A percentile compares a stretch with the other conserved stretches of the same genome.
phyloP scores from a whole-genome alignment of 2,888 invertebrate species.

The Allygus modestus region DNA sequence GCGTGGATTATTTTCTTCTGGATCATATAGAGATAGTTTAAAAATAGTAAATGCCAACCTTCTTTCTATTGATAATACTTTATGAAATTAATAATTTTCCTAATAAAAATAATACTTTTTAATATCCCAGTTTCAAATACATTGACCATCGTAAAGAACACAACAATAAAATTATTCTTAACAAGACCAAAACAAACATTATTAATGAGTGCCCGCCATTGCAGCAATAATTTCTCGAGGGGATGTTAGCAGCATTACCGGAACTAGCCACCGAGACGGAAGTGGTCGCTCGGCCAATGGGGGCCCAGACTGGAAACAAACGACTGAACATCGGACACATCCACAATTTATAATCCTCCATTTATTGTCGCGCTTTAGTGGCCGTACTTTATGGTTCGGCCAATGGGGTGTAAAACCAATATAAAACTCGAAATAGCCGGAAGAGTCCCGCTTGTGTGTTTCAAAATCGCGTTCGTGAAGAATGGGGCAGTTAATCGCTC shows the following conservation, averaged over 20 bases:
- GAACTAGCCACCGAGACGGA: slow-evolving; percentile 49
- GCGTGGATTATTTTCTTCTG: too few relatives aligned
- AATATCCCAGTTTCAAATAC: too few relatives aligned
- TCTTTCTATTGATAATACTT: too few relatives aligned
- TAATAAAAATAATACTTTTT: too few relatives aligned
- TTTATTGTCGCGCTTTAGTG: slow-evolving; percentile 41
- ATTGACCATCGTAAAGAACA: background rate
- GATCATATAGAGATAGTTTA: too few relatives aligned
- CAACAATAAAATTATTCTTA: background rate
- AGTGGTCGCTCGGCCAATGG: slow-evolving; percentile 45
- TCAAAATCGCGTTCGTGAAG: slow-evolving; percentile 42
- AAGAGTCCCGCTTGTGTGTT: slow-evolving; percentile 30
- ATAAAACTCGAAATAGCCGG: slow-evolving; percentile 49
- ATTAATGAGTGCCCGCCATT: slow-evolving; percentile 25
- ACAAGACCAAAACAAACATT: background rate
- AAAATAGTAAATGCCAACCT: too few relatives aligned
- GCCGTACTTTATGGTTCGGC: background rate
- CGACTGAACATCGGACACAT: slow-evolving; percentile 1
- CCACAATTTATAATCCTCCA: slow-evolving; percentile 36
- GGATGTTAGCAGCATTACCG: slow-evolving; percentile 41
- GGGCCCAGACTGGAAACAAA: background rate
- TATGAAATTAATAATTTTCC: too few relatives aligned
- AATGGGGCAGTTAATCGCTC: slow-evolving; percentile 32
- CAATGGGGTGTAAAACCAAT: slow-evolving; percentile 58
- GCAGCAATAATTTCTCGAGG: slow-evolving; percentile 25